Percentiles rank a stretch among this genome's conserved stretches.
phyloP scores from a whole-genome alignment of 2,888 invertebrate species.

The Clanis bilineata region DNA sequence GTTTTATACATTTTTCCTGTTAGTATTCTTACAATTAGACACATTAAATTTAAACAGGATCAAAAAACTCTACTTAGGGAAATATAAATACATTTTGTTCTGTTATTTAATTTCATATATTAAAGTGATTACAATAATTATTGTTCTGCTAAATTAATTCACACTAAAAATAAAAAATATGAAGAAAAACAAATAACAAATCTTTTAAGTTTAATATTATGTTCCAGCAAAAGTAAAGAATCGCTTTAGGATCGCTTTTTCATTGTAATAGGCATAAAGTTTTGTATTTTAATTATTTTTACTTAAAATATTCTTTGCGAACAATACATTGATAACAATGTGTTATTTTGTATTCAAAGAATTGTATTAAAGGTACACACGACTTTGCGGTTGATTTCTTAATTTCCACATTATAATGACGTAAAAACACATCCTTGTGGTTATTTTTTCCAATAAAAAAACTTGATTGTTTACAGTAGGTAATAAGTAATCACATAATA shows the following conservation, averaged over 20 bases:
- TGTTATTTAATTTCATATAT: no score
- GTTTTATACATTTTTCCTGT: no score
- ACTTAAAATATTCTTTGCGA: not conserved
- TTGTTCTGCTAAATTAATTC: no score
- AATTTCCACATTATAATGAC: not conserved
- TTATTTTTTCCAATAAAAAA: slow-evolving; percentile 5
- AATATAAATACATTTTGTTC: no score
- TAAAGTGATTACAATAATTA: no score
- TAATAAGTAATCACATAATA: not conserved
- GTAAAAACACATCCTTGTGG: slow-evolving; percentile 4
- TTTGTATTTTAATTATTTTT: not conserved
- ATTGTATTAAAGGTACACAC: slow-evolving; percentile 3
- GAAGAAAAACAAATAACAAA: not conserved
- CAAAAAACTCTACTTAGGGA: no score
- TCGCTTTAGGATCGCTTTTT: no score
- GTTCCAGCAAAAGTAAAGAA: no score
- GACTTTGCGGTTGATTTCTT: not conserved
- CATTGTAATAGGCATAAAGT: no score
- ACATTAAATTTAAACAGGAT: no score
- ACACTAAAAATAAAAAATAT: not conserved
- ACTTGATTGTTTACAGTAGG: slow-evolving; percentile 33
- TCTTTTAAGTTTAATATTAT: no score
- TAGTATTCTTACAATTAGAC: no score
- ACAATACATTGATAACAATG: not conserved
- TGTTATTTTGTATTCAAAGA: not conserved